These are phyloP conservation scores for Acronicta leporina DNA, from an alignment of 2,888 invertebrate species.

Conservation along the genomic window DNA sequence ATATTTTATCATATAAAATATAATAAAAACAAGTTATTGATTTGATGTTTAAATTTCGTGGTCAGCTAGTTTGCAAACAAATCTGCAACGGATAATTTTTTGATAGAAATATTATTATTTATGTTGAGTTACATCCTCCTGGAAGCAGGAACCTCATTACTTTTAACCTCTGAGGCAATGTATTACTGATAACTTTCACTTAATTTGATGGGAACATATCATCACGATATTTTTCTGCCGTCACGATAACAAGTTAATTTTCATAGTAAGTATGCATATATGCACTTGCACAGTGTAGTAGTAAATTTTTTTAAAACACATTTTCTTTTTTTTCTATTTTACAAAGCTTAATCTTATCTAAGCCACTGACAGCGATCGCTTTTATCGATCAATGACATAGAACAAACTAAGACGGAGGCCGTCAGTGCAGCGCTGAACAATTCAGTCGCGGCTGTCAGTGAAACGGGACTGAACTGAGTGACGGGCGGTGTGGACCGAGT, in stretches of 20 bases:
- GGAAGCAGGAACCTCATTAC: too few relatives aligned
- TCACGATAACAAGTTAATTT: neutral
- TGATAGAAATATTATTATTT: too few relatives aligned
- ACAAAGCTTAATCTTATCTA: neutral
- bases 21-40: neutral
- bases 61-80: too few relatives aligned
- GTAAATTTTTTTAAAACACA: too few relatives aligned
- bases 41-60: neutral
- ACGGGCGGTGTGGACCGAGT: conserved; percentile 60
- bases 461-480: conserved; percentile 77
- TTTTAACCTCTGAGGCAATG: too few relatives aligned
- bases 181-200: too few relatives aligned
- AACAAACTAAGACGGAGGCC: conserved; percentile 67
- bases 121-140: too few relatives aligned
- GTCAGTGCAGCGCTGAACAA: conserved; percentile 74
- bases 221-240: too few relatives aligned
- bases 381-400: conserved; percentile 64
- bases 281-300: too few relatives aligned
- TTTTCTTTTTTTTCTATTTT: neutral
- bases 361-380: conserved; percentile 32
- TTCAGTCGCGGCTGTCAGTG: conserved; percentile 83
- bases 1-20: conserved; percentile 13
- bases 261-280: neutral
- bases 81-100: too few relatives aligned
- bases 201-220: too few relatives aligned